Base-by-base conservation (phyloP, 35 echinoderm and acorn worm species). In the Apostichopus californicus region DNA sequence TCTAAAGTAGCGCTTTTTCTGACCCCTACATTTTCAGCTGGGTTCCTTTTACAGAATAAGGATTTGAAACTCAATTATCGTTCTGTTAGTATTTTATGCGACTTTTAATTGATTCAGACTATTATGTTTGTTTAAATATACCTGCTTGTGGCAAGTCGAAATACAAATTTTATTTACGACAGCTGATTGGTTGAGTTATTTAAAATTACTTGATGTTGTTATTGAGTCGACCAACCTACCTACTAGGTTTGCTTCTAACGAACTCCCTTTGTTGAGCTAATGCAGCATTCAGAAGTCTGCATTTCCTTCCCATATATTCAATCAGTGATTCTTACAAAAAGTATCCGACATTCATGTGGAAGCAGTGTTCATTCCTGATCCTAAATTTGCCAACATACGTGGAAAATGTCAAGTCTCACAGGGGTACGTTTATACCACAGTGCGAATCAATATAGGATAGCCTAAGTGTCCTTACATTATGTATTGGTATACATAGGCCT, bases 171-270 rank as follows among this genome's bases (percentile, higher is more conserved):
- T 56, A 55, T 18, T 83, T 34, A 46, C n/a, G 46, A 83, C 34
- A 56, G 80, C 80, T 83, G 80, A 83, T 83, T 83, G 80, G 80
- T 56, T 83, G 52, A 68, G 11, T 68, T 14, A 68, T 68, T 68
- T 68, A 68, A 68, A 68, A 68, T 68, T 68, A 68, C 8, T 9
- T 68, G 18, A 18, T 68, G 64, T 68, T 68, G 64, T 68, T 68
- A 14, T 68, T 46, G 11, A 68, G 18, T 68, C 18, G 64, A 68
- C 64, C 11, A 68, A 68, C 3, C 64, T 14, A 68, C 11, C 64
- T 68, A 68, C 63, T 17, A 14, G 64, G 64, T 18, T 68, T 4
- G 11, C 64, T 4, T 68, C 64, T 46, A 68, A 11, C 11, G 64
- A 18, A 14, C 18, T 68, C 64, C 18, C 18, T 68, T 68, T 68